Evolutionary conservation across 2,797 vertebrate species (phyloP).

Genomic region (Enteromius trimaculatus): DNA sequence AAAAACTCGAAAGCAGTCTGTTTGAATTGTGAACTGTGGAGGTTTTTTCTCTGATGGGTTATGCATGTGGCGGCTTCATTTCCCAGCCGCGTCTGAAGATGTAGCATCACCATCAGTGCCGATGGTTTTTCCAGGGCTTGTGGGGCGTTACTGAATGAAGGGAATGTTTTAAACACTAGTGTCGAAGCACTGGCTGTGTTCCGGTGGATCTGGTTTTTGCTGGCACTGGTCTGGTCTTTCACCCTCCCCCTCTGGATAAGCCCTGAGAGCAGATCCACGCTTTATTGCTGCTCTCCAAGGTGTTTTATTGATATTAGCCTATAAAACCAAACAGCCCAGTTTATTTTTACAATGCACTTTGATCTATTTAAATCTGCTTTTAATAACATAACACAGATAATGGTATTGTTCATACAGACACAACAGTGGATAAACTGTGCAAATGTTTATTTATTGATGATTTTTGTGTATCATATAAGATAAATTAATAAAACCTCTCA

Average conservation of each 20-base stretch:
- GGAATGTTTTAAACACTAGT: constrained; percentile 5
- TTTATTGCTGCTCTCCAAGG: background rate
- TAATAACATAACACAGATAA: background rate
- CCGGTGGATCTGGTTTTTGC: background rate
- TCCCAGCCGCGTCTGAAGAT: constrained; percentile 8
- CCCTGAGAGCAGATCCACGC: constrained; percentile 23
- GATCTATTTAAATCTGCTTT: background rate
- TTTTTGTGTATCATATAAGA: too few relatives aligned
- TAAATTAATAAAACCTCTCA: too few relatives aligned
- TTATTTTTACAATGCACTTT: background rate
- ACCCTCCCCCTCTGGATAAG: constrained; percentile 1
- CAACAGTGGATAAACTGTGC: too few relatives aligned
- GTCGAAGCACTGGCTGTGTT: background rate
- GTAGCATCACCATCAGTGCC: background rate
- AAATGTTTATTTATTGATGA: too few relatives aligned
- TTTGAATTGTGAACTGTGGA: too few relatives aligned
- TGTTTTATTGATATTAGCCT: constrained; percentile 7
- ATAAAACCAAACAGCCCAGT: background rate
- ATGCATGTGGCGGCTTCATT: constrained; percentile 14
- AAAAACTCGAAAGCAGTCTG: background rate
- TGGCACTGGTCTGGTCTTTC: constrained; percentile 21
- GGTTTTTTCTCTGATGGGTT: background rate
- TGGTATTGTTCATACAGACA: background rate
- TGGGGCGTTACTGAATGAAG: constrained; percentile 23
- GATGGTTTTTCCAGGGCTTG: constrained; percentile 19